Conservation (phyloP, 2,888 invertebrate genomes). For the Noctua fimbriata region DNA sequence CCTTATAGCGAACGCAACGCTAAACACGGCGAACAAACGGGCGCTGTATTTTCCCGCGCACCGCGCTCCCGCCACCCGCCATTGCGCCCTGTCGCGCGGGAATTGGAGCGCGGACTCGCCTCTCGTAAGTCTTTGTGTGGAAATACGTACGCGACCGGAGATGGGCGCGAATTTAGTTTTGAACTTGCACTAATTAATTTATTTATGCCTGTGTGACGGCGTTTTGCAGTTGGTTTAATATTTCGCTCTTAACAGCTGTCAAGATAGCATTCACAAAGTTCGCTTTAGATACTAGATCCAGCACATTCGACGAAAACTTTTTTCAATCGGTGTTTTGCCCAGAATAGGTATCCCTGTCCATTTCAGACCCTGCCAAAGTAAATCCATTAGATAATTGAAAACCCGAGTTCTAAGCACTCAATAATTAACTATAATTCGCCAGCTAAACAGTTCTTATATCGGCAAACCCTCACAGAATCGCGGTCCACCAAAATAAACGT, state of each 20-base stretch:
- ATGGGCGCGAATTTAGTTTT: conserved; percentile 51
- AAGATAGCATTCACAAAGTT: neutral
- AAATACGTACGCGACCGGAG: conserved; percentile 56
- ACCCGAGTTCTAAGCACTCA: conserved; percentile 46
- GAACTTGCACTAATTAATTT: conserved; percentile 36
- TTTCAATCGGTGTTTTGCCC: neutral
- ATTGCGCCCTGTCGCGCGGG: conserved; percentile 65
- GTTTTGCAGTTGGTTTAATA: neutral
- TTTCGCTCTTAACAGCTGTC: neutral
- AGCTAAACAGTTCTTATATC: conserved; percentile 54
- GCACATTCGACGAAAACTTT: neutral
- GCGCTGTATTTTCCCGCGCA: conserved; percentile 65
- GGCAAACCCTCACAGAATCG: conserved; percentile 59
- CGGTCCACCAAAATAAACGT: conserved; percentile 67
- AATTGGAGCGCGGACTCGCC: conserved; percentile 65
- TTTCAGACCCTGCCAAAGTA: conserved; percentile 23
- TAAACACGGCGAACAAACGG: conserved; percentile 57
- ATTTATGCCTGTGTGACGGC: neutral
- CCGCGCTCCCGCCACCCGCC: conserved; percentile 55
- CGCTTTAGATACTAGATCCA: neutral
- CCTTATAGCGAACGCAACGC: conserved; percentile 62
- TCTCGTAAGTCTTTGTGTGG: conserved; percentile 64
- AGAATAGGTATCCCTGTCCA: conserved; percentile 27
- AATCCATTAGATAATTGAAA: conserved; percentile 51
- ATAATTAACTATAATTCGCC: conserved; percentile 61